phyloP scores from a whole-genome alignment of 1,140 invertebrate genomes.

The Aphelinus atriplicis region DNA sequence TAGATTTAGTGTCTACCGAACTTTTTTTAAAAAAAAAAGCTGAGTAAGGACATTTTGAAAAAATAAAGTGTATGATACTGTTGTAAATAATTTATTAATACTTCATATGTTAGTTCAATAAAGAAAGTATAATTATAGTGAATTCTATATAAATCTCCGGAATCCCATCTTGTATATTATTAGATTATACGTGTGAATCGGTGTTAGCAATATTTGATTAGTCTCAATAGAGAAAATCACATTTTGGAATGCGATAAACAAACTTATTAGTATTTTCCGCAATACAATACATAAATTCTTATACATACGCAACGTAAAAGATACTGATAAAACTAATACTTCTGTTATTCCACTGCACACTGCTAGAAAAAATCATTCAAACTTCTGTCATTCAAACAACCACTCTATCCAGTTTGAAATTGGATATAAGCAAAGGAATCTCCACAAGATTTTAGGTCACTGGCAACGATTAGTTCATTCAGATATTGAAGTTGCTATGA shows the following conservation, averaged over 20 bases:
- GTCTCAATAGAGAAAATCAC: background rate
- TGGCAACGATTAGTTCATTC: slow-evolving; percentile 31
- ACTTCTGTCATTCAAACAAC: background rate
- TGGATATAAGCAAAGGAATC: too few species aligned
- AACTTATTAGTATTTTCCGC: slow-evolving; percentile 21
- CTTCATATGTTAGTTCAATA: slow-evolving; percentile 58
- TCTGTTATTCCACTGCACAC: slow-evolving; percentile 13
- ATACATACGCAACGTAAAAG: slow-evolving; percentile 6
- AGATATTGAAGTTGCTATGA: slow-evolving; percentile 25
- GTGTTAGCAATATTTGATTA: slow-evolving; percentile 25
- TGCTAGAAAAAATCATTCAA: slow-evolving; percentile 14
- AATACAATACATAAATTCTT: background rate
- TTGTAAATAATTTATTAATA: slow-evolving; percentile 66
- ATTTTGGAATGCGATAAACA: slow-evolving; percentile 8
- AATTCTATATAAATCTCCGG: slow-evolving; percentile 47
- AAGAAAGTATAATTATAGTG: slow-evolving; percentile 46
- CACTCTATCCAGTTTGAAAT: background rate
- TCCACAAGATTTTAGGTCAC: slow-evolving; percentile 31
- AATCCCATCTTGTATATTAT: slow-evolving; percentile 26
- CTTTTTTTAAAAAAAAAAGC: slow-evolving; percentile 29
- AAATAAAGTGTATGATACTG: slow-evolving; percentile 53
- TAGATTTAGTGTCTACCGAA: slow-evolving; percentile 16
- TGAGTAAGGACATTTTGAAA: slow-evolving; percentile 35
- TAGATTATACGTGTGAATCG: slow-evolving; percentile 18
- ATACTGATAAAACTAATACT: slow-evolving; percentile 37